These are phyloP conservation scores for Phalacrocorax pelagicus DNA, from an alignment of 2,113 vertebrate species.

Conservation along the genomic window DNA sequence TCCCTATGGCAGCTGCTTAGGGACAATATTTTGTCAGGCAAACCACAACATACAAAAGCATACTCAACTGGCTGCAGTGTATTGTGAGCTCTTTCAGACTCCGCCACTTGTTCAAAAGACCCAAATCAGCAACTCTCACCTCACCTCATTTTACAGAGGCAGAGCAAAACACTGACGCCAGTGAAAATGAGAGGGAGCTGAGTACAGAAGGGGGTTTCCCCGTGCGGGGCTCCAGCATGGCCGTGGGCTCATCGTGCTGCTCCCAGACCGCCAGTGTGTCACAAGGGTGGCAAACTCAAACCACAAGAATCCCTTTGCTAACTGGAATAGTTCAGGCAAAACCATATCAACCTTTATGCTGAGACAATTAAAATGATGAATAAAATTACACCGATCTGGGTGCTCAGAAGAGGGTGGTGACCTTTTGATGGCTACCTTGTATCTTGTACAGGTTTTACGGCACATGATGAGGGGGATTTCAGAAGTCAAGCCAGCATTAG, in stretches of 20 bases:
- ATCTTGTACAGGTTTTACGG: background rate
- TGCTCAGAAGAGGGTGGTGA: background rate
- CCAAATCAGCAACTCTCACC: background rate
- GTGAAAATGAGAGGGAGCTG: background rate
- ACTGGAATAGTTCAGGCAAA: background rate
- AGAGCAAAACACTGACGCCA: background rate
- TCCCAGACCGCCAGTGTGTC: background rate
- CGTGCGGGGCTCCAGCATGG: fast-evolving
- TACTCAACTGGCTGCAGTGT: background rate
- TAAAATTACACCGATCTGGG: background rate
- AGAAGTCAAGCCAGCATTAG: background rate
- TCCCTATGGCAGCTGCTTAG: background rate
- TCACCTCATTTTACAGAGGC: background rate
- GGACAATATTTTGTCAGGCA: background rate
- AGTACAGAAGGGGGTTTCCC: background rate
- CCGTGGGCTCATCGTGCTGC: fast-evolving
- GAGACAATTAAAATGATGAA: background rate
- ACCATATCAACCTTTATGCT: background rate
- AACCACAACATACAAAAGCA: background rate
- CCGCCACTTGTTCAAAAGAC: background rate
- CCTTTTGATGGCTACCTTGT: background rate
- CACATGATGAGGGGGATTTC: background rate
- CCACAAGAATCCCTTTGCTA: background rate
- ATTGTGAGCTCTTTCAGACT: background rate
- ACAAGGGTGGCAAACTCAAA: background rate